Conservation (phyloP, 2,888 invertebrate genomes). For the Branchellion lobata region DNA sequence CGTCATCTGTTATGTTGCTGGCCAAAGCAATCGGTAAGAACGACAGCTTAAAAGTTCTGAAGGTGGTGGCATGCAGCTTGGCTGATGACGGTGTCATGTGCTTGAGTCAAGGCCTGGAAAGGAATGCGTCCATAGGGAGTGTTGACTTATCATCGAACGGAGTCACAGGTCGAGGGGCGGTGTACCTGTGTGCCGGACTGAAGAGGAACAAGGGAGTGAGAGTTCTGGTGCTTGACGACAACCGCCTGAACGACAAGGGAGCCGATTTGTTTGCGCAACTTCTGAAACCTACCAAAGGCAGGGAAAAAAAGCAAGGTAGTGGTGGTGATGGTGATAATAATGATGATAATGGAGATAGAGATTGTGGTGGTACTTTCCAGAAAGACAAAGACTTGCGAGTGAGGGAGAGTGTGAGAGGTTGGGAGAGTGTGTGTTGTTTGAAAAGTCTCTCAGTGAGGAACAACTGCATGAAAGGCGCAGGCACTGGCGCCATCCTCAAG, state of each 20-base stretch:
- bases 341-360: not conserved
- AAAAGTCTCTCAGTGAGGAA: slow-evolving; percentile 24
- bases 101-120: slow-evolving; percentile 5
- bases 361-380: not conserved
- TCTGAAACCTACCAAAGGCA: not conserved
- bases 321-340: not conserved
- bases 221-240: not conserved
- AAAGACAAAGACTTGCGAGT: too few species aligned
- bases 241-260: not conserved
- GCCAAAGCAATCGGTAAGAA: slow-evolving; percentile 15
- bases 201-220: not conserved
- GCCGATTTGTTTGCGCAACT: not conserved
- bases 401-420: not conserved
- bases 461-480: not conserved
- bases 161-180: not conserved
- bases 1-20: slow-evolving; percentile 12
- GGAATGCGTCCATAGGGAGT: not conserved
- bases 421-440: slow-evolving; percentile 4
- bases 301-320: not conserved
- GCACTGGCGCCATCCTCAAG: not conserved
- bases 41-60: slow-evolving; percentile 19
- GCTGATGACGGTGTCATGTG: slow-evolving; percentile 29
- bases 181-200: not conserved
- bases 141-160: slow-evolving; percentile 5
- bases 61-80: slow-evolving; percentile 11